These are phyloP conservation scores for Diadumene lineata DNA, from an alignment of 92 coral and sea anemone genomes.

Conservation along the genomic window DNA sequence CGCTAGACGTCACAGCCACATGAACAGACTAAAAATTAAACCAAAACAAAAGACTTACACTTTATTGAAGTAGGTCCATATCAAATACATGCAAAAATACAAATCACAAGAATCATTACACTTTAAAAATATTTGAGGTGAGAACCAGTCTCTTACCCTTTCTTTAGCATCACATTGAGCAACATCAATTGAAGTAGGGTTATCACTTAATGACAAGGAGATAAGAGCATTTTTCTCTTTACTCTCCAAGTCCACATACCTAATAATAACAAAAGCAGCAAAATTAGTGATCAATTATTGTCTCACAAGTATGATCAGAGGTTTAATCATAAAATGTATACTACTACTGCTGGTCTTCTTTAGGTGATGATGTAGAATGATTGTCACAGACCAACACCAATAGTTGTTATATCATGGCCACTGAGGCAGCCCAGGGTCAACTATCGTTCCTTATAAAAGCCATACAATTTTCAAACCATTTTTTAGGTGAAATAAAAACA, in stretches of 20 bases:
- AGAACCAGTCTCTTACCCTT: slow-evolving; percentile 58
- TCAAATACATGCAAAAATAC: neutral
- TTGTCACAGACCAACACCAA: no score
- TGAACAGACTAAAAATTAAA: slow-evolving; percentile 70
- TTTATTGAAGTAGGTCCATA: neutral
- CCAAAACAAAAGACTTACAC: neutral
- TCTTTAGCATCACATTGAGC: slow-evolving; percentile 59
- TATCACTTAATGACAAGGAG: slow-evolving; percentile 84
- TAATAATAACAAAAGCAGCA: neutral
- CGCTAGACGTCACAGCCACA: slow-evolving; percentile 76
- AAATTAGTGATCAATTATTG: no score
- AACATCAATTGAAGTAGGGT: slow-evolving; percentile 80
- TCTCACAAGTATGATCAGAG: no score
- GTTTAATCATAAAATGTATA: no score
- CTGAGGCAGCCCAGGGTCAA: no score
- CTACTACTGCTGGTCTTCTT: no score
- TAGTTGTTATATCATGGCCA: no score
- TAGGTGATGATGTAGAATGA: no score
- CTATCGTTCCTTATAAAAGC: no score
- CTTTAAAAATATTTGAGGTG: no score
- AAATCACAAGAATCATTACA: neutral
- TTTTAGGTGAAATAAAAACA: no score
- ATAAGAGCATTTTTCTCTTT: slow-evolving; percentile 80
- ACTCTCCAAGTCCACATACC: slow-evolving; percentile 85
- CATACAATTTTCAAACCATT: no score